Base-by-base conservation (phyloP, 2,888 invertebrate genomes). In the Tortrix viridana region DNA sequence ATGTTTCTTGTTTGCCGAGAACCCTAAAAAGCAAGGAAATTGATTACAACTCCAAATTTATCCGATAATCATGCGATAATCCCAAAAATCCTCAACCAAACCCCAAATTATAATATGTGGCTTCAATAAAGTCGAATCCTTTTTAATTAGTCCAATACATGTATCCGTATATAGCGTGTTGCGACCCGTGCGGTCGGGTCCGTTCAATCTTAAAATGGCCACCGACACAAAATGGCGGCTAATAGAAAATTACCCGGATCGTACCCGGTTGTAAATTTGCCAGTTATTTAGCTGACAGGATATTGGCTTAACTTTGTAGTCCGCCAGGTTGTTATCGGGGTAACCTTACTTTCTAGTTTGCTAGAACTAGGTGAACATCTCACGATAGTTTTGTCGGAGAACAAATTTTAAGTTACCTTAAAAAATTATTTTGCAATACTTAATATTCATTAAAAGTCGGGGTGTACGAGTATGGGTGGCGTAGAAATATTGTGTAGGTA, bases 261-360 rank as follows among this genome's bases (percentile, higher is more conserved):
- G 37, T 6, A 41, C 48, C 23, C n/a, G 48, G 55, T 55, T 53
- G 23, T 53, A 48, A 54, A 49, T 48, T 50, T 16, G 16, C 26
- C 22, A 41, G 48, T 43, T 60, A 60, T 43, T 60, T 48, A 60
- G 26, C 47, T 26, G 54, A 37, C 54, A 43, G 48, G 49, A 49
- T 61, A 50, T 61, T 61, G 55, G 61, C 43, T 55, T 61, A 50
- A 61, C 55, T 61, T 61, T 55, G 55, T 55, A 37, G 49, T 32
- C 18, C 37, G 61, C 44, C 55, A 49, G 61, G 19, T 32, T 38
- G 49, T 55, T 48, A 61, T 55, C 44, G 61, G 18, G 49, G 20
- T 38, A 55, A 43, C 43, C 55, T 55, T 32, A 61, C 55, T 55
- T 50, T 50, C 16, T 50, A 44, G 49, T 49, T 50, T 37, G 41